phyloP scores from a whole-genome alignment of 2,797 vertebrate genomes.

The Sebastes trivittatus region DNA sequence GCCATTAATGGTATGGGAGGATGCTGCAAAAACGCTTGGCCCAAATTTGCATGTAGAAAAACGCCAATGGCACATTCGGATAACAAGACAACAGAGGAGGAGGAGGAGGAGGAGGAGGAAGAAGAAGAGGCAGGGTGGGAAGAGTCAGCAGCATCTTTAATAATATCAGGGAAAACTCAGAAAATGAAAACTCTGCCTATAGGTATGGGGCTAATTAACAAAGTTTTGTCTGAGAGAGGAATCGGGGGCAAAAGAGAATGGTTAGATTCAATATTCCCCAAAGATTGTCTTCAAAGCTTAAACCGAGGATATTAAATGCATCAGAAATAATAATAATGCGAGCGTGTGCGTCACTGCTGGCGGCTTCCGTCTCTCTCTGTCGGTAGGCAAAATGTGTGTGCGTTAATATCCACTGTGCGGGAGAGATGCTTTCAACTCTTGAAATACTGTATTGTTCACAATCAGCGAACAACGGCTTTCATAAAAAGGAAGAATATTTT shows the following conservation, averaged over 20 bases:
- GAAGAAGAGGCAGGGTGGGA: conserved; percentile 68
- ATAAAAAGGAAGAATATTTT: conserved; percentile 36
- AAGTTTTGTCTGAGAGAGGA: conserved; percentile 83
- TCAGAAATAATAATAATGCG: conserved; percentile 84
- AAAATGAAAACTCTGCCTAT: conserved; percentile 82
- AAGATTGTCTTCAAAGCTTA: conserved; percentile 85
- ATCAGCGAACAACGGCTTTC: conserved; percentile 49
- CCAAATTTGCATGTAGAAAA: conserved; percentile 82
- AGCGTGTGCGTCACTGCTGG: conserved; percentile 72
- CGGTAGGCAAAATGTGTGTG: conserved; percentile 28
- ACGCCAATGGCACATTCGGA: conserved; percentile 75
- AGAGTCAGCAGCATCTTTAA: conserved; percentile 80
- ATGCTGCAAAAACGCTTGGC: conserved; percentile 78
- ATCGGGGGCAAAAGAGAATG: conserved; percentile 81
- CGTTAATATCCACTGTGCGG: conserved; percentile 28
- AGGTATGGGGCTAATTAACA: conserved; percentile 86
- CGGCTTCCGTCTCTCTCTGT: conserved; percentile 63
- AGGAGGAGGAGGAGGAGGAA: conserved; percentile 36
- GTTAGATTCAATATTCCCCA: conserved; percentile 84
- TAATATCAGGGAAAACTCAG: conserved; percentile 78
- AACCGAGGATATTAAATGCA: conserved; percentile 83
- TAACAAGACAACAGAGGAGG: conserved; percentile 81
- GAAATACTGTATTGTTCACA: conserved; percentile 41
- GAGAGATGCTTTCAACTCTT: conserved; percentile 52
- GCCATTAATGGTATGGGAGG: conserved; percentile 77